Evolutionary conservation across 2,113 vertebrate genomes (phyloP).

Genomic region (Chelonoidis abingdonii): DNA sequence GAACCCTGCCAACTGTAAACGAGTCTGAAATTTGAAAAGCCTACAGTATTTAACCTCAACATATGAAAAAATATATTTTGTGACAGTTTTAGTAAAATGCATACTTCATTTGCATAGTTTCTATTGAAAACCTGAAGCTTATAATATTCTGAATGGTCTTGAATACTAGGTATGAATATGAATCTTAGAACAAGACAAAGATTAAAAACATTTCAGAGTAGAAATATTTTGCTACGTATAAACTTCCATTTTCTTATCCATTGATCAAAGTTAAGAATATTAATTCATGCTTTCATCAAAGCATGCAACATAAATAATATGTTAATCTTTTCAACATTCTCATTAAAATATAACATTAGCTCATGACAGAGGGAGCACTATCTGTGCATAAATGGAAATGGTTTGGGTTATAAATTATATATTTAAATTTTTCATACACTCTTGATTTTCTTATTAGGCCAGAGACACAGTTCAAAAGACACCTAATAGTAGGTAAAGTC

Average conservation of each 20-base stretch:
- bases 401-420: not conserved
- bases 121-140: not conserved
- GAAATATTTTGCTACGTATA: not conserved
- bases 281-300: not conserved
- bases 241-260: not conserved
- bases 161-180: fast-evolving
- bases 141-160: not conserved
- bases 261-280: not conserved
- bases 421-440: not conserved
- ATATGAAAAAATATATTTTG: not conserved
- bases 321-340: not conserved
- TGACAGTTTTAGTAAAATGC: not conserved
- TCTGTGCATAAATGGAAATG: not conserved
- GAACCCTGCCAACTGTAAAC: not conserved
- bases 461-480: not conserved
- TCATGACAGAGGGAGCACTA: fast-evolving
- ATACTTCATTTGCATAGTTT: not conserved
- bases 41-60: not conserved
- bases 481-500: not conserved
- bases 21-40: not conserved
- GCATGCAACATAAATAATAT: not conserved
- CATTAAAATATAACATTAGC: not conserved
- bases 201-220: not conserved
- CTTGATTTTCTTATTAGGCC: not conserved
- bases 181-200: not conserved